Evolutionary conservation across 35 echinoderm and acorn worm genomes (phyloP), one percentile per base, ranked within the genome.

Genomic region (Lytechinus variegatus): DNA sequence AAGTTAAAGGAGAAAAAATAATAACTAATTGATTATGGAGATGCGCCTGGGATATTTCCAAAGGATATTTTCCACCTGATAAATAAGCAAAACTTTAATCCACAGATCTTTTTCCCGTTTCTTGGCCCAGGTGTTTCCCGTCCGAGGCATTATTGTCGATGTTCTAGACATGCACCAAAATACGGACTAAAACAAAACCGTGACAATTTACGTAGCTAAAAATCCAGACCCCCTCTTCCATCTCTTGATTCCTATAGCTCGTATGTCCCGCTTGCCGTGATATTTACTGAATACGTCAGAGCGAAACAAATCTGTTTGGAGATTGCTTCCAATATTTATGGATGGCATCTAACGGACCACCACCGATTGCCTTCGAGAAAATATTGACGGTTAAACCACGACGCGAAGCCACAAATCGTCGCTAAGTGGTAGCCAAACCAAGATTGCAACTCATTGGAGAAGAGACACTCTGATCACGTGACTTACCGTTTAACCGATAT

Each of bases 281-380:
- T 90, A 90, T 90, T 90, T 90, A 90, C 88, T 33, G 88, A 33
- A 90, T 52, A 19, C 88, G 88, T 90, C 88, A 90, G 29, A 21
- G 29, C 21, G 88, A 90, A 90, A 90, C 88, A 90, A 90, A 90
- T 90, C 88, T 90, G 88, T 90, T 90, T 90, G 28, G 88, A 12
- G 88, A 90, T 90, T 90, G 88, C 29, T 54, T 90, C 88, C 88
- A 90, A 90, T 90, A 90, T 90, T 90, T 90, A 90, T 90, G 88
- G 88, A 90, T 54, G 88, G 16, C 29, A 54, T 54, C 88, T 90
- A 90, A 90, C 9, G 88, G 88, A 54, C 29, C 88, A 54, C 88
- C 29, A 90, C 66, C 66, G 66, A 79, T 79, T 90, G 88, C 29
- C 52, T 44, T 12, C 88, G 88, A 54, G 88, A 90, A 79, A 90